These are phyloP conservation scores for Labrus mixtus DNA, from an alignment of 2,113 vertebrate species.

Conservation along the genomic window DNA sequence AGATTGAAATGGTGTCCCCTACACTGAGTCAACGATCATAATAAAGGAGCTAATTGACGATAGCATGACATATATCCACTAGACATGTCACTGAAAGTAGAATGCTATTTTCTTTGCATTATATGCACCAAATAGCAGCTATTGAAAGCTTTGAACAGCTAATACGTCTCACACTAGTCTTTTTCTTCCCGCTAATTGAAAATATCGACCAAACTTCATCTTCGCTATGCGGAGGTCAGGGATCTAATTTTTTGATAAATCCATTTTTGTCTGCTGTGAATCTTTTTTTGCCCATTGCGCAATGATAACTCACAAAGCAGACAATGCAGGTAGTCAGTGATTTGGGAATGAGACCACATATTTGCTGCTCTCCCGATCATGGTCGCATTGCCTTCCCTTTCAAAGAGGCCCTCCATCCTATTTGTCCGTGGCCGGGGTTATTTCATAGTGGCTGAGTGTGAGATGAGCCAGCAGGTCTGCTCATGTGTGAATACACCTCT, in stretches of 20 bases:
- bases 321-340: slow-evolving; percentile 22
- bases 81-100: slow-evolving; percentile 24
- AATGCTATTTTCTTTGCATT: slow-evolving; percentile 21
- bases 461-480: slow-evolving; percentile 11
- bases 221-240: background rate
- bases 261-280: slow-evolving; percentile 16
- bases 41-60: slow-evolving; percentile 7
- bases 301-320: slow-evolving; percentile 13
- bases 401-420: slow-evolving; percentile 14
- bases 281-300: background rate
- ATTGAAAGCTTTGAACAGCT: slow-evolving; percentile 29
- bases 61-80: slow-evolving; percentile 26
- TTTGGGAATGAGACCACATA: slow-evolving; percentile 36
- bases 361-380: slow-evolving; percentile 15
- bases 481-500: slow-evolving; percentile 70
- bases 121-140: slow-evolving; percentile 22
- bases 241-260: slow-evolving; percentile 15
- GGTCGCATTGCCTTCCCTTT: slow-evolving; percentile 26
- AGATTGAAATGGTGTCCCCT: slow-evolving; percentile 3
- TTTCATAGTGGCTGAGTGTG: slow-evolving; percentile 48
- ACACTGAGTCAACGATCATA: background rate
- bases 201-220: slow-evolving; percentile 27
- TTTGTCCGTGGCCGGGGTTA: slow-evolving; percentile 37
- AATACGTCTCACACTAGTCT: slow-evolving; percentile 23
- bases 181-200: slow-evolving; percentile 41